Evolutionary conservation across 1,140 invertebrate genomes (phyloP), one percentile per base, ranked within the genome.

Genomic region (Brachionus sp.): DNA sequence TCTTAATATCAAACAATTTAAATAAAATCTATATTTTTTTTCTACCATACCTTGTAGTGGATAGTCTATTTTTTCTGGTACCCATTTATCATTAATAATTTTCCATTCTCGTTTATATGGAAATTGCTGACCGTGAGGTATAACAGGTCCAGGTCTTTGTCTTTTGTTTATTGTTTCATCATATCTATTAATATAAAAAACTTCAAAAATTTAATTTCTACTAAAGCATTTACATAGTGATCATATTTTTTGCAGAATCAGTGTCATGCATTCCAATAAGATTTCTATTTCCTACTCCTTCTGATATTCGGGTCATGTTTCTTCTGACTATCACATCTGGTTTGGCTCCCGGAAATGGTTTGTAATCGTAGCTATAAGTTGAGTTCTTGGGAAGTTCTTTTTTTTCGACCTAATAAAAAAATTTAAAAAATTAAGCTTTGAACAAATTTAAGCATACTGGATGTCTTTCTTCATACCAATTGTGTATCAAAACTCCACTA

Each of bases 391-490:
- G 12, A 9, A 42, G 42, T 39, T 82, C 25, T 29, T 35, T 39
- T 44, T 42, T 33, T 44, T 46, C 35, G 12, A 25, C 42, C 80
- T 82, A 19, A 44, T 44, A 23, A 44, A 42, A 2, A 16, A 42
- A 70, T 16, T n/a, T 19, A 62, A 42, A n/a, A 10, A 37, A 80
- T 16, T 35, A 5, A 19, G 25, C 39, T 7, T n/a, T 33, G 10
- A 35, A 13, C 5, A 35, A 33, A 37, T 25, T 1, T 19, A 44
- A 13, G n/a, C 9, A 35, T 44, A 82, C 80, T 12, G 44, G 57
- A n/a, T 66, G 35, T 66, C 80, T 50, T 50, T 82, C 80, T 37
- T 82, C 80, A 37, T 46, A 82, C 80, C 80, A 82, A 37, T 82
- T 82, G 12, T 66, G 37, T 25, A 82, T 70, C 23, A 82, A 70